Conservation (phyloP, 2,888 invertebrate genomes). For the Drosophila greeni region DNA sequence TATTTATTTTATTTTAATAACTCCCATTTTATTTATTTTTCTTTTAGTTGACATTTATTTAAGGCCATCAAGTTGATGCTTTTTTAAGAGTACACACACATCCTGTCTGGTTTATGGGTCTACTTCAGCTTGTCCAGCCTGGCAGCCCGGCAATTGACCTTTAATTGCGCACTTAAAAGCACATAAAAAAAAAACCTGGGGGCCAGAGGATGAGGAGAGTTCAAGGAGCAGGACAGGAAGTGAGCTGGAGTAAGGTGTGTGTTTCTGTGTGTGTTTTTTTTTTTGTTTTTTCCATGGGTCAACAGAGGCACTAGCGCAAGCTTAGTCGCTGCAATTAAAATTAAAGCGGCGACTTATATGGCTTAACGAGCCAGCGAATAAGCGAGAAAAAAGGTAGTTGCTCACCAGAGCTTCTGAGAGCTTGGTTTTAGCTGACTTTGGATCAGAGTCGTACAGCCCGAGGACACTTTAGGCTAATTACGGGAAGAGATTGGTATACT, state of each 20-base stretch:
- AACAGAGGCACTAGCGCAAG: conserved; percentile 47
- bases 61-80: conserved; percentile 6
- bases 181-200: conserved; percentile 73
- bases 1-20: too few relatives aligned
- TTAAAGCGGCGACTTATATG: conserved; percentile 71
- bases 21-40: too few relatives aligned
- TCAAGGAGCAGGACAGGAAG: conserved; percentile 21
- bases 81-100: conserved; percentile 7
- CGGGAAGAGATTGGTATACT: background rate
- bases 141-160: conserved; percentile 68
- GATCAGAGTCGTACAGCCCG: background rate
- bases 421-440: background rate
- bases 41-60: conserved; percentile 1
- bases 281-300: background rate
- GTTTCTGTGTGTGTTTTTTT: background rate
- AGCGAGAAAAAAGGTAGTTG: conserved; percentile 28
- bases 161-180: conserved; percentile 74
- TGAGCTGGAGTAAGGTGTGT: background rate
- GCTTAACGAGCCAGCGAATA: conserved; percentile 53
- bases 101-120: conserved; percentile 23
- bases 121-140: conserved; percentile 29
- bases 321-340: conserved; percentile 69
- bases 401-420: conserved; percentile 16
- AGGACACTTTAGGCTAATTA: background rate
- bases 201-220: conserved; percentile 42